Evolutionary conservation across 2,113 vertebrate genomes (phyloP), one percentile per base, ranked within the genome.

Genomic region (Variabilichromis moorii): DNA sequence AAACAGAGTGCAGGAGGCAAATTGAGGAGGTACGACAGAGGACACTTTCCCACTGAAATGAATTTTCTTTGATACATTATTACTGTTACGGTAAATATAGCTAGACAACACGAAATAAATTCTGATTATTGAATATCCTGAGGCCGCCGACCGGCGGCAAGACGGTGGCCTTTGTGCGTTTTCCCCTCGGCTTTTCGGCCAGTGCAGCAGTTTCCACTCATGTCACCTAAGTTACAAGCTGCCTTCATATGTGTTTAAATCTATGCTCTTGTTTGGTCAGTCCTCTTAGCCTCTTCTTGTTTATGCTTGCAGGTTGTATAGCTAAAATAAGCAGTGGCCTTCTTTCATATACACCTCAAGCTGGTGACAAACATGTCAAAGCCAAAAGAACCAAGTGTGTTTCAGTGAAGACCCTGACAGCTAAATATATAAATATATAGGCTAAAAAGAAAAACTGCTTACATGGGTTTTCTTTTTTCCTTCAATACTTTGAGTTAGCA

Each of bases 381-480:
- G 78, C 89, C 89, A 83, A 73, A 88, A 35, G 57, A 91, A 82
- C 86, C 79, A 19, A 82, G 71, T 83, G 87, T 88, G 88, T 88
- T 68, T 92, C 90, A 91, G 84, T 80, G 81, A 90, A 57, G 82
- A 88, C 90, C 55, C 80, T 94, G 95, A 94, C 94, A 95, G 91
- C 88, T 88, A 92, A 89, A 95, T 94, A 93, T 91, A 94, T 94
- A 95, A 91, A 95, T 93, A 94, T 86, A 93, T 92, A 83, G 57
- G 47, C 82, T 31, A 90, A 91, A 78, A 88, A 87, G 87, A 88
- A 94, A 95, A 96, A 95, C 89, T 94, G 94, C 95, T 95, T 95
- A 95, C 95, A 94, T 88, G 82, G 92, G 76, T 88, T 85, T 94
- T 95, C 94, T 88, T 84, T 92, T 92, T 90, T 90, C 86, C 89